Evolutionary conservation across 2,113 vertebrate species (phyloP).

Genomic region (Syngnathus typhle): DNA sequence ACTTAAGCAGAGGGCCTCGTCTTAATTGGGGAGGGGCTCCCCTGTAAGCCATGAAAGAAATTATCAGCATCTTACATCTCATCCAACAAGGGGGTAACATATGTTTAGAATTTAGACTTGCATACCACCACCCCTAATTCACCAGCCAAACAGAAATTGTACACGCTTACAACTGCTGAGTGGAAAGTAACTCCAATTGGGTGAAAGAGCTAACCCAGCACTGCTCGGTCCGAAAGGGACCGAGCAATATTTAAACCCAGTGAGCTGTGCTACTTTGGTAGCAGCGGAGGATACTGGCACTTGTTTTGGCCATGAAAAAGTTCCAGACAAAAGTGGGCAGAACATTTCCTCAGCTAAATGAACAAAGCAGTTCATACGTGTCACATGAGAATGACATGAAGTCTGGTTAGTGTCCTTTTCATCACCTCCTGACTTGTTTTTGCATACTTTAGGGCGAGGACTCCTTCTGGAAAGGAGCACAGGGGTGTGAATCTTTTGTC

Average conservation of each 20-base stretch:
- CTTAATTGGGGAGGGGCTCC: slow-evolving; percentile 60
- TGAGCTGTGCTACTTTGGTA: not conserved
- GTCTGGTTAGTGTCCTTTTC: slow-evolving; percentile 24
- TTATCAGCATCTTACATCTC: slow-evolving; percentile 67
- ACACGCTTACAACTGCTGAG: no score
- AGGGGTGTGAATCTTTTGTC: slow-evolving; percentile 65
- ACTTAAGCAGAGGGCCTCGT: slow-evolving; percentile 52
- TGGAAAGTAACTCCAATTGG: no score
- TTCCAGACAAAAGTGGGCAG: not conserved
- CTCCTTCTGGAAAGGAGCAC: slow-evolving; percentile 39
- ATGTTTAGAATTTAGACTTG: slow-evolving; percentile 66
- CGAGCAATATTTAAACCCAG: no score
- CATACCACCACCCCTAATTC: slow-evolving; percentile 28
- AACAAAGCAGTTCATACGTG: not conserved
- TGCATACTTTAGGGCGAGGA: slow-evolving; percentile 18
- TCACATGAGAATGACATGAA: not conserved
- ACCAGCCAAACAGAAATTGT: slow-evolving; percentile 53
- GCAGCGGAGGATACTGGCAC: slow-evolving; percentile 9
- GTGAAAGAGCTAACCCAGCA: no score
- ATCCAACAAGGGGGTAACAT: slow-evolving; percentile 52
- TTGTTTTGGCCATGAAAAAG: not conserved
- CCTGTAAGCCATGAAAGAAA: slow-evolving; percentile 58
- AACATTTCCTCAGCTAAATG: not conserved
- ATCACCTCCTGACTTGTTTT: slow-evolving; percentile 30
- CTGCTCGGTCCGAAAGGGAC: no score